phyloP scores from a whole-genome alignment of 2,888 invertebrate genomes.

The Chrysolina haemoptera region DNA sequence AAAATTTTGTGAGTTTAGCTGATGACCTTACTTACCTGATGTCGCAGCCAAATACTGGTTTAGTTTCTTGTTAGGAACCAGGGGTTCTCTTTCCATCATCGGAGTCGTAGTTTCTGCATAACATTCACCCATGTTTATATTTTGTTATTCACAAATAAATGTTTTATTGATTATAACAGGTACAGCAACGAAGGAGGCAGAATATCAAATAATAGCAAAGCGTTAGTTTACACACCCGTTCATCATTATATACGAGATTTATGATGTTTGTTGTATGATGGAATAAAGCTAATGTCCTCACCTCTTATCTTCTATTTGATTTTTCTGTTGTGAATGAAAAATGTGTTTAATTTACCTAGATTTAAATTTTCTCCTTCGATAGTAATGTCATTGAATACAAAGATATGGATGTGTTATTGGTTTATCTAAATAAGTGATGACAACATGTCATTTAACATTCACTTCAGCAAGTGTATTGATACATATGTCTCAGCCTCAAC shows the following conservation, averaged over 20 bases:
- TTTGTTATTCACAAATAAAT: background rate
- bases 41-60: conserved; percentile 44
- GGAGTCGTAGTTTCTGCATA: conserved; percentile 31
- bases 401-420: background rate
- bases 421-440: background rate
- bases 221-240: background rate
- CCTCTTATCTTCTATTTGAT: conserved; percentile 8
- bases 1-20: background rate
- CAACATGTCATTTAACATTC: background rate
- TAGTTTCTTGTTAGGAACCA: conserved; percentile 32
- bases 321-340: conserved; percentile 1
- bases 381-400: conserved; percentile 1
- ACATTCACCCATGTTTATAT: conserved; percentile 21
- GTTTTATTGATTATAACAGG: background rate
- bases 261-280: background rate
- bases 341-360: conserved; percentile 20
- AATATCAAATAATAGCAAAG: background rate
- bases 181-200: background rate
- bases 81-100: conserved; percentile 33
- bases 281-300: background rate
- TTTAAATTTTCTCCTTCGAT: conserved; percentile 1
- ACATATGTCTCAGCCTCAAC: background rate
- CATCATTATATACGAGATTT: conserved; percentile 8
- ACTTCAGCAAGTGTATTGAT: background rate
- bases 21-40: conserved; percentile 41